Evolutionary conservation across 2,888 invertebrate genomes (phyloP).

Genomic region (Megamerina dolium): DNA sequence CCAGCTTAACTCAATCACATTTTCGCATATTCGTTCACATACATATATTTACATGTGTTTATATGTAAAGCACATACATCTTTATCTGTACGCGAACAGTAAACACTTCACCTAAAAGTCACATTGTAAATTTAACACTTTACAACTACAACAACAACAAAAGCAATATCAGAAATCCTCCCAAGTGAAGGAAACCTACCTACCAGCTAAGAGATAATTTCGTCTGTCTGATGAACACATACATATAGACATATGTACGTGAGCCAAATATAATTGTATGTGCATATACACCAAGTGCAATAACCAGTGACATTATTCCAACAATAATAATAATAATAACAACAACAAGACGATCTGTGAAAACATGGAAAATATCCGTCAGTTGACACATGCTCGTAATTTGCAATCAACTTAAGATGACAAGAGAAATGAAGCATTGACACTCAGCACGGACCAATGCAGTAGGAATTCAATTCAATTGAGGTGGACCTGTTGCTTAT

Average conservation of each 20-base stretch:
- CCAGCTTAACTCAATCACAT: neutral
- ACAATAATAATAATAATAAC: no score
- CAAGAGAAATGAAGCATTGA: constrained; percentile 48
- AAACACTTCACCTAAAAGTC: no score
- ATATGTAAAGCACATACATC: no score
- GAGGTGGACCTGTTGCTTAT: constrained; percentile 20
- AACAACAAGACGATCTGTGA: no score
- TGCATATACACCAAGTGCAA: no score
- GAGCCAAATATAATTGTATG: no score
- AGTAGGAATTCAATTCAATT: constrained; percentile 9
- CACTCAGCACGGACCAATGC: constrained; percentile 42
- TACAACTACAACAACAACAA: neutral
- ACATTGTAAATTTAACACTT: neutral
- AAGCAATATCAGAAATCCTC: neutral
- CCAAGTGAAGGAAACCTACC: no score
- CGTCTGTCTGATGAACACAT: no score
- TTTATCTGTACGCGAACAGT: no score
- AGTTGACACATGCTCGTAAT: constrained; percentile 42
- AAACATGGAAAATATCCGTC: constrained; percentile 5
- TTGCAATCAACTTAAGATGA: constrained; percentile 49
- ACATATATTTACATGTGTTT: neutral
- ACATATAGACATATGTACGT: no score
- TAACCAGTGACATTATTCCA: no score
- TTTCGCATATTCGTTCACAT: neutral
- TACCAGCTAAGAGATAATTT: no score